These are phyloP conservation scores for Globodera rostochiensis DNA, from an alignment of 1,140 invertebrate species.

Conservation along the genomic window DNA sequence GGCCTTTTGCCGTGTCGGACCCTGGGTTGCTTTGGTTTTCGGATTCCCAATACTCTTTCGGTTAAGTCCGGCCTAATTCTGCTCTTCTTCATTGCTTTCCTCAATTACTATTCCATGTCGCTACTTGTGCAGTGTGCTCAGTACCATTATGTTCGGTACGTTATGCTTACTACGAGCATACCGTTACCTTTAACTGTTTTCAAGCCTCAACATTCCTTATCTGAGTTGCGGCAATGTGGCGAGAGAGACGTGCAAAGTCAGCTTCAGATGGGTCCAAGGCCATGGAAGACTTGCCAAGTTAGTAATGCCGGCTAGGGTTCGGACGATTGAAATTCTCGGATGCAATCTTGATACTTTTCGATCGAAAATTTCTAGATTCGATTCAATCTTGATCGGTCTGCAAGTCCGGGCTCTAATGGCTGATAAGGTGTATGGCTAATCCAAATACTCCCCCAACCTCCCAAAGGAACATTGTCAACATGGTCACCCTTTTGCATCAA, in stretches of 20 bases:
- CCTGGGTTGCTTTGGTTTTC: conserved; percentile 33
- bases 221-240: conserved; percentile 59
- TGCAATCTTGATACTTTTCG: too few species aligned
- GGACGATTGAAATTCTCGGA: too few species aligned
- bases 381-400: too few species aligned
- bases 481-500: conserved; percentile 45
- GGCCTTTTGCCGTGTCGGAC: conserved; percentile 58
- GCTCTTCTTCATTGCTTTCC: conserved; percentile 52
- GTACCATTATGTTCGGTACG: conserved; percentile 49
- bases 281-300: conserved; percentile 37
- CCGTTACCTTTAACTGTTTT: background rate
- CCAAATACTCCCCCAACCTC: too few species aligned
- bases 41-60: background rate
- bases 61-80: conserved; percentile 44
- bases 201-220: conserved; percentile 33
- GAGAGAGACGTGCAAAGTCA: conserved; percentile 48
- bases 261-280: conserved; percentile 41
- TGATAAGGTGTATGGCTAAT: too few species aligned
- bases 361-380: too few species aligned
- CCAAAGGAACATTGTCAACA: conserved; percentile 36
- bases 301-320: background rate
- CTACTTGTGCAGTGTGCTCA: conserved; percentile 59
- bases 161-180: background rate
- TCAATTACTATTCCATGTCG: conserved; percentile 57
- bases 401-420: background rate